Conservation (phyloP, 2,888 invertebrate species). For the Piscicola geometra region DNA sequence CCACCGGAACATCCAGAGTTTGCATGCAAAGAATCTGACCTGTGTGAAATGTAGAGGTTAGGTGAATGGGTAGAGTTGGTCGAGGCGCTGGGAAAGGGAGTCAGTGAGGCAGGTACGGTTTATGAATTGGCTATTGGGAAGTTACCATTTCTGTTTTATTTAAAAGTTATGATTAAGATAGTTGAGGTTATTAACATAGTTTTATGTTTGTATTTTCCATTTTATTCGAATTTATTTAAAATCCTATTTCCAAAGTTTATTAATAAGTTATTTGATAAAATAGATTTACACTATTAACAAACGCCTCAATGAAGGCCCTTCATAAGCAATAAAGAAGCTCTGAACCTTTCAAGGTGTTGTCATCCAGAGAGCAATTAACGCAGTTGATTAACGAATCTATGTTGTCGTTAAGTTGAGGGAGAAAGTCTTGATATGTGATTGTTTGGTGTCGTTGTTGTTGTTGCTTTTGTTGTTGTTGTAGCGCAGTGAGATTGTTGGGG, state of each 20-base stretch:
- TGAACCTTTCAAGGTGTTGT: constrained; percentile 11
- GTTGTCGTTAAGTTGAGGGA: neutral
- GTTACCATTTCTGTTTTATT: too few relatives aligned
- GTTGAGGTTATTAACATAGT: too few relatives aligned
- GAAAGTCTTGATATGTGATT: constrained; percentile 2
- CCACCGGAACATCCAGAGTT: constrained; percentile 32
- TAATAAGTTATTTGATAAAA: too few relatives aligned
- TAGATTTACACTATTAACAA: constrained; percentile 7
- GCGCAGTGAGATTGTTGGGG: neutral
- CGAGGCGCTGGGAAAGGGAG: too few relatives aligned
- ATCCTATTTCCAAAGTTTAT: too few relatives aligned
- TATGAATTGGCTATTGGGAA: too few relatives aligned
- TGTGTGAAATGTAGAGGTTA: neutral
- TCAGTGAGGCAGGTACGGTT: too few relatives aligned
- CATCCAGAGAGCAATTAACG: constrained; percentile 8
- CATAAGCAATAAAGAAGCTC: neutral
- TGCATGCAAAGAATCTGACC: constrained; percentile 35
- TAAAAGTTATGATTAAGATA: too few relatives aligned
- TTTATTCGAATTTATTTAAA: too few relatives aligned
- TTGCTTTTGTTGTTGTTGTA: constrained; percentile 9
- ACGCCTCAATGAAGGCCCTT: neutral
- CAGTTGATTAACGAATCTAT: constrained; percentile 10
- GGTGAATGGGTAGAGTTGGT: too few relatives aligned
- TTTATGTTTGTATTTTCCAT: too few relatives aligned
- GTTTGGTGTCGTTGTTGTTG: neutral